Evolutionary conservation across 2,113 vertebrate species (phyloP).

Genomic region (Elephas maximus): DNA sequence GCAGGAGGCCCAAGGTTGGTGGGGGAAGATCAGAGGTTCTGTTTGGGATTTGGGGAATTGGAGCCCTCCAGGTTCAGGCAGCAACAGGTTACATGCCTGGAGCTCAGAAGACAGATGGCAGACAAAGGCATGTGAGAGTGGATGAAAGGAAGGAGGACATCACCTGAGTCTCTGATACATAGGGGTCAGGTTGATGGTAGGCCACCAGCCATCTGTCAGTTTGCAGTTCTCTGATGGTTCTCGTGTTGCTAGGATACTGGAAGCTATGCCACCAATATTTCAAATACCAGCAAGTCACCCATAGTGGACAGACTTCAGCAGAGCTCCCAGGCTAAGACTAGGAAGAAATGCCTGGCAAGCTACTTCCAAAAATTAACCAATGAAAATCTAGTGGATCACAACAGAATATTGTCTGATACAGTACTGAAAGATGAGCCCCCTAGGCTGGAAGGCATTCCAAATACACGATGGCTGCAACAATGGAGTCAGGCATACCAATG

Average conservation of each 20-base stretch:
- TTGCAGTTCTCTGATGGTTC: not conserved
- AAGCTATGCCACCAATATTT: not conserved
- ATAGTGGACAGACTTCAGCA: not conserved
- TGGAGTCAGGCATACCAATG: no score
- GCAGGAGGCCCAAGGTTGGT: not conserved
- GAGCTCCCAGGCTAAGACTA: not conserved
- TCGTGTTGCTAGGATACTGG: not conserved
- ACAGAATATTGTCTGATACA: no score
- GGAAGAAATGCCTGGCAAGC: not conserved
- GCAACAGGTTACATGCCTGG: not conserved
- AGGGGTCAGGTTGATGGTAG: not conserved
- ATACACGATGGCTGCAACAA: no score
- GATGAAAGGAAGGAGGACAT: not conserved
- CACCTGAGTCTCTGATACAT: not conserved
- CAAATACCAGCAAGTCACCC: not conserved
- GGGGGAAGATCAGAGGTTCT: conserved; percentile 14
- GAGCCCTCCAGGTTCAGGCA: conserved; percentile 21
- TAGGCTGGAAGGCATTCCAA: no score
- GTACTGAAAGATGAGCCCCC: no score
- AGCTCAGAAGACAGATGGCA: conserved; percentile 27
- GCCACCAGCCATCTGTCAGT: not conserved
- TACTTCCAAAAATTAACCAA: not conserved
- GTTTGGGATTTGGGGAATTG: conserved; percentile 29
- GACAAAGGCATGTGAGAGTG: not conserved
- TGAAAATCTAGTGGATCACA: not conserved